Conservation (phyloP, 2,797 vertebrate species). For the Amphiprion clarkii region DNA sequence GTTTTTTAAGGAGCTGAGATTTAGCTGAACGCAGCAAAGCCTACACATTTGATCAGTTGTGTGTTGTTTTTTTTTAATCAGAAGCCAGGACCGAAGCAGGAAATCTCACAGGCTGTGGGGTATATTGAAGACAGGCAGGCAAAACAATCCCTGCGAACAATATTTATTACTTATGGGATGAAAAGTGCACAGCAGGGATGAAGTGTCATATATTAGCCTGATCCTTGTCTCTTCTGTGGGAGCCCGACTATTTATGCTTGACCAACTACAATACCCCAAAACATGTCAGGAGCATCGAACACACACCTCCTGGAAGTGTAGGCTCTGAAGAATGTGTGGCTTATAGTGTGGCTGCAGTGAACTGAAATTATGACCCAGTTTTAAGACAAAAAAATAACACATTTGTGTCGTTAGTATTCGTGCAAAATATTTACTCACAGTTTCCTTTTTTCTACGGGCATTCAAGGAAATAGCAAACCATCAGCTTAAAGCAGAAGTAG, state of each 20-base stretch:
- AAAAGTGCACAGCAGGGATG: background rate
- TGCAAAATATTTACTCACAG: too few relatives aligned
- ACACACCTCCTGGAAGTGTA: background rate
- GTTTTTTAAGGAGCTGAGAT: background rate
- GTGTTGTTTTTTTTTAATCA: background rate
- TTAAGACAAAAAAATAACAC: background rate
- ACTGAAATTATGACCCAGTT: background rate
- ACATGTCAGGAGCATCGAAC: too few relatives aligned
- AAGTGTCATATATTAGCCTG: slow-evolving; percentile 10
- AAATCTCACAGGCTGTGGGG: slow-evolving; percentile 19
- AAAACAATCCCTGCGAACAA: slow-evolving; percentile 7
- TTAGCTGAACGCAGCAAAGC: background rate
- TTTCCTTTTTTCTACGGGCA: too few relatives aligned
- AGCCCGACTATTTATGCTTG: background rate
- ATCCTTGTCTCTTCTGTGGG: background rate
- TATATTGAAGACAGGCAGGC: background rate
- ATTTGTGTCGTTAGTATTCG: too few relatives aligned
- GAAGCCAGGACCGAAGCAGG: background rate
- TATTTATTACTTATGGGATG: slow-evolving; percentile 44
- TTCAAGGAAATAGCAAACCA: too few relatives aligned
- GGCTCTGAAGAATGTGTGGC: too few relatives aligned
- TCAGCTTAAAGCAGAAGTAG: too few relatives aligned
- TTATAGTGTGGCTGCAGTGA: too few relatives aligned
- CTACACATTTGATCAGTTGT: background rate
- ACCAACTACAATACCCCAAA: slow-evolving; percentile 4